phyloP scores from a whole-genome alignment of 2,113 vertebrate species.

The Furnarius figulus region DNA sequence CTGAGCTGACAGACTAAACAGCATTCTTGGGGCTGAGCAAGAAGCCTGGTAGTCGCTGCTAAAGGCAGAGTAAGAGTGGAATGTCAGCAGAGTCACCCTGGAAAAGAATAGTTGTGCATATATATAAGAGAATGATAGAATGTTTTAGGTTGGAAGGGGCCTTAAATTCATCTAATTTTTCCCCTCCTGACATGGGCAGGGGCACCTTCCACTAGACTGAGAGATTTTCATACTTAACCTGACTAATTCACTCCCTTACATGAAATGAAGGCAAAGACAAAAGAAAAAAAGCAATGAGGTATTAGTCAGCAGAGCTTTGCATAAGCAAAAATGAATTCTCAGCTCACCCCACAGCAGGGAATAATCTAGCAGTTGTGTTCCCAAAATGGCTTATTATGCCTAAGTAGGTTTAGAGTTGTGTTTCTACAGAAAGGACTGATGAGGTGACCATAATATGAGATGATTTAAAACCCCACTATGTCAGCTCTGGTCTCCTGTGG shows the following conservation, averaged over 20 bases:
- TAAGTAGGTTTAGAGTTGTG: not conserved
- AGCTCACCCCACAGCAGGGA: not conserved
- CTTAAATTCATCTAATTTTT: not conserved
- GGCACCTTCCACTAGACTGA: not conserved
- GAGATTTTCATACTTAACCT: not conserved
- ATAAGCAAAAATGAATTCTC: not conserved
- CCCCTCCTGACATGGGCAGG: not conserved
- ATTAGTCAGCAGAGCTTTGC: not conserved
- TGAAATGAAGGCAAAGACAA: not conserved
- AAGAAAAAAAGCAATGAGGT: not conserved
- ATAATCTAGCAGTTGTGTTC: not conserved
- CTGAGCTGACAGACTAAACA: not conserved
- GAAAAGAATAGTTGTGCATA: not conserved
- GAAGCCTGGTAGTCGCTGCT: not conserved
- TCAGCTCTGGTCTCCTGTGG: not conserved
- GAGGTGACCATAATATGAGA: not conserved
- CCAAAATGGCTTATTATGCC: not conserved
- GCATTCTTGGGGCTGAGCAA: not conserved
- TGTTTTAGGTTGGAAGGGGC: not conserved
- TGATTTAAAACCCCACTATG: not conserved
- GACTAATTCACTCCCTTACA: not conserved
- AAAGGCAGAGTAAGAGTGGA: not conserved
- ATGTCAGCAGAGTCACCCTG: not conserved
- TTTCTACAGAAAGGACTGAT: not conserved
- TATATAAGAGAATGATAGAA: not conserved